phyloP scores from a whole-genome alignment of 2,888 invertebrate species.

The Thera obeliscata region DNA sequence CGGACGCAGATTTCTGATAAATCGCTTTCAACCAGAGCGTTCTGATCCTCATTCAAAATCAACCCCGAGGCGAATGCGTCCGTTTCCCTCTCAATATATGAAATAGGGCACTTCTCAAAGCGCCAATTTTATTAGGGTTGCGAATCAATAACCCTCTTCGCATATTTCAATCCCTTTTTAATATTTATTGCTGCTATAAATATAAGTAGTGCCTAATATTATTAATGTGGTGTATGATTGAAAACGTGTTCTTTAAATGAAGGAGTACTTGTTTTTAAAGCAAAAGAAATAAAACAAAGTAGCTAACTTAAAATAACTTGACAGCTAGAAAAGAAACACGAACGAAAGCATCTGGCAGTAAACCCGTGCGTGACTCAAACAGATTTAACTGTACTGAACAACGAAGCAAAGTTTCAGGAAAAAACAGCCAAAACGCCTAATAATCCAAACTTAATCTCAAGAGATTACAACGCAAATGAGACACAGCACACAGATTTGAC shows the following conservation, averaged over 20 bases:
- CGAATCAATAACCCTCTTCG: slow-evolving; percentile 71
- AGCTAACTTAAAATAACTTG: slow-evolving; percentile 32
- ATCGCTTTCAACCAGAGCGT: slow-evolving; percentile 58
- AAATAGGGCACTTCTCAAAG: slow-evolving; percentile 71
- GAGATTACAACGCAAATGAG: slow-evolving; percentile 32
- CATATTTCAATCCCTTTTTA: slow-evolving; percentile 62
- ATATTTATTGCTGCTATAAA: slow-evolving; percentile 54
- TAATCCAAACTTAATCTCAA: slow-evolving; percentile 28
- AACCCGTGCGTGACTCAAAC: slow-evolving; percentile 35
- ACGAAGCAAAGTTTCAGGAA: slow-evolving; percentile 14
- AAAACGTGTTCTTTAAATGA: slow-evolving; percentile 29
- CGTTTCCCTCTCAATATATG: slow-evolving; percentile 68
- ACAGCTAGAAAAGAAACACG: slow-evolving; percentile 36
- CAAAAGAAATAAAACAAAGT: slow-evolving; percentile 18
- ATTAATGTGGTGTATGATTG: slow-evolving; percentile 53
- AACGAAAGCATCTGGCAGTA: slow-evolving; percentile 34
- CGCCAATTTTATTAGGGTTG: slow-evolving; percentile 78
- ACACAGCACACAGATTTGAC: slow-evolving; percentile 41
- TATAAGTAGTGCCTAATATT: slow-evolving; percentile 39
- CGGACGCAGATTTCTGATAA: slow-evolving; percentile 43
- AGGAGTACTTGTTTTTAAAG: neutral
- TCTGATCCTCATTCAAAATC: slow-evolving; percentile 61
- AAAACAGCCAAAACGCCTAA: slow-evolving; percentile 11
- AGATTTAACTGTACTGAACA: slow-evolving; percentile 19
- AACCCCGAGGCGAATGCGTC: slow-evolving; percentile 60